Evolutionary conservation across 2,888 invertebrate species (phyloP), one percentile per base, ranked within the genome.

Genomic region (Drosophila nr. medialis): DNA sequence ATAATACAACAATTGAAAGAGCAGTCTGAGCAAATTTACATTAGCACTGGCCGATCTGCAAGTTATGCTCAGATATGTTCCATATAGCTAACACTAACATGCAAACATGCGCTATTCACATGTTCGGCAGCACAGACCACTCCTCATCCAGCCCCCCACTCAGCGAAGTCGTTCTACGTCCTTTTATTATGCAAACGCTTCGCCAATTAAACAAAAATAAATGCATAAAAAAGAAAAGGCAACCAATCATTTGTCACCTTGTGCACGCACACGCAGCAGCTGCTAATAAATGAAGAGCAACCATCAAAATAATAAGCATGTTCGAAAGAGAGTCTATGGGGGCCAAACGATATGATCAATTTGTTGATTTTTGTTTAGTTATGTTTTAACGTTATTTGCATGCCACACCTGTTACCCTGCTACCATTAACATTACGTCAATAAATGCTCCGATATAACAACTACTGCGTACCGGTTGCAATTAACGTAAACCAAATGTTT

Each of bases 401-500:
- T 78, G 77, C 56, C 40, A 77, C 64, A 63, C 42, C 51, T 55
- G 18, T 29, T 40, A 58, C 36, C 27, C 30, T 32, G 48, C 34
- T 61, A 51, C 45, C 48, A 51, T 66, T 66, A 74, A 75, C 48
- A 66, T 59, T 48, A 45, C 30, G 50, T 24, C 51, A 29, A 68
- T 64, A 74, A 61, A 48, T 67, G 45, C 62, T 77, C 48, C 55
- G 72, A 64, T 60, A 62, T 59, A 40, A 8, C 15, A 45, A 45
- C 45, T 40, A 40, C 63, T 50, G 45, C 40, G 50, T 49, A 48
- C 45, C 45, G 64, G 71, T 80, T 69, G 56, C 61, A 76, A 77
- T 64, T 77, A 77, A 77, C 81, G 76, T 80, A 79, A 81, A 77
- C 73, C 78, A 77, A 78, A 80, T 82, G 85, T 81, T 73, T 81